phyloP scores from a whole-genome alignment of 2,888 invertebrate species.

The Harmothoe impar region DNA sequence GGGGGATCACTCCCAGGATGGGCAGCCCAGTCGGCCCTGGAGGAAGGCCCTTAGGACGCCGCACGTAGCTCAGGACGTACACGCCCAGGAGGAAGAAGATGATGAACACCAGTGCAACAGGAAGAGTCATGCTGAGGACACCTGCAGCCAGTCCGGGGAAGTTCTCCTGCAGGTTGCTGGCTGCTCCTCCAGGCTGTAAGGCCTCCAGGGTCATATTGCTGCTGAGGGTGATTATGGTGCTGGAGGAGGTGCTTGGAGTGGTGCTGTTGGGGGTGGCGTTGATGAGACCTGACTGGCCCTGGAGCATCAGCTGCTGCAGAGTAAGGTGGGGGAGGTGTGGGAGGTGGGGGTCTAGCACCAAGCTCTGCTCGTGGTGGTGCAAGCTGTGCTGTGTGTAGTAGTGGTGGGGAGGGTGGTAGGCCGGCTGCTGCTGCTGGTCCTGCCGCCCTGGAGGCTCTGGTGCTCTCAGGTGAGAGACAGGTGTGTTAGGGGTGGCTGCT shows the following conservation, averaged over 20 bases:
- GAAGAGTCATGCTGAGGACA: constrained; percentile 31
- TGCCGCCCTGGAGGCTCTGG: not conserved
- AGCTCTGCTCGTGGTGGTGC: constrained; percentile 25
- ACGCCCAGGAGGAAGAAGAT: constrained; percentile 58
- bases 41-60: constrained; percentile 61
- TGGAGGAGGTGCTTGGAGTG: not conserved
- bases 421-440: not conserved
- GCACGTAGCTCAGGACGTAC: not conserved
- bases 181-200: not conserved
- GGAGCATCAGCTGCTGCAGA: constrained; percentile 17
- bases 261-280: constrained; percentile 25
- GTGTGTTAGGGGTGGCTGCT: constrained; percentile 1
- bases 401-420: not conserved
- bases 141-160: not conserved
- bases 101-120: constrained; percentile 22
- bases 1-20: constrained; percentile 69
- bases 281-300: not conserved
- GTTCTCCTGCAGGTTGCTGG: not conserved
- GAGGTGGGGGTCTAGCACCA: constrained; percentile 58
- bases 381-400: not conserved
- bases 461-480: constrained; percentile 6
- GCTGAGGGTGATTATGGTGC: not conserved
- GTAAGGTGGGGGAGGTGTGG: constrained; percentile 50
- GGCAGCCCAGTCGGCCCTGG: constrained; percentile 70
- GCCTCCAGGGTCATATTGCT: not conserved